These are phyloP conservation scores for Aldrovandia affinis DNA, from an alignment of 2,797 vertebrate genomes.

Conservation along the genomic window DNA sequence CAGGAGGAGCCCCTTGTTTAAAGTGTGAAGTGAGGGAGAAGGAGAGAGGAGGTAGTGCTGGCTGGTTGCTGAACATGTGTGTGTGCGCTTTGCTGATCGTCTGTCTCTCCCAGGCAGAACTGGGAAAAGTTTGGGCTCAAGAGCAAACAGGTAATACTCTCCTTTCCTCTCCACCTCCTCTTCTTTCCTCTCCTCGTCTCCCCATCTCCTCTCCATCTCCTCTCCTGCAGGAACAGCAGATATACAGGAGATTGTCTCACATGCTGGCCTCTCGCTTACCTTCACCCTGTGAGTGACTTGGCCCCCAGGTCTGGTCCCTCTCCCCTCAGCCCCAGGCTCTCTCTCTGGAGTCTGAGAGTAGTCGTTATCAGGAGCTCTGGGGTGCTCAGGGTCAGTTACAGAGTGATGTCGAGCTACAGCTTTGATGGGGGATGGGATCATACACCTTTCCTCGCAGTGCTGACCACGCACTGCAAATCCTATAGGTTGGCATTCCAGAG, in stretches of 20 bases:
- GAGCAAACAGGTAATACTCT: conserved; percentile 70
- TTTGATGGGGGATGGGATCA: too few relatives aligned
- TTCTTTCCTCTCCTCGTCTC: conserved; percentile 29
- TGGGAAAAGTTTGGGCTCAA: conserved; percentile 71
- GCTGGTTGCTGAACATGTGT: conserved; percentile 68
- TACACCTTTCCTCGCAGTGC: too few relatives aligned
- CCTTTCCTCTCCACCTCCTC: not conserved
- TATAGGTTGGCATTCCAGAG: not conserved
- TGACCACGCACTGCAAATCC: not conserved
- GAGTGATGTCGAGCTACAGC: not conserved
- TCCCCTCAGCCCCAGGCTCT: not conserved
- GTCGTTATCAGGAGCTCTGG: too few relatives aligned
- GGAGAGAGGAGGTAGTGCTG: conserved; percentile 47
- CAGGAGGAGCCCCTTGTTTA: conserved; percentile 41
- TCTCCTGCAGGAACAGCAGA: not conserved
- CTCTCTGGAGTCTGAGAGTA: not conserved
- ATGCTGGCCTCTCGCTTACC: not conserved
- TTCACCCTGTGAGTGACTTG: not conserved
- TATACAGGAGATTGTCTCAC: not conserved
- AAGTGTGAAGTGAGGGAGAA: conserved; percentile 48
- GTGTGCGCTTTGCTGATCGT: conserved; percentile 75
- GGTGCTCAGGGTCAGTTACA: not conserved
- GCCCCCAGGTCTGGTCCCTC: not conserved
- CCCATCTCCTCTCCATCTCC: conserved; percentile 21
- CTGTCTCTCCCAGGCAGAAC: conserved; percentile 77